Percentiles rank a stretch among this genome's conserved stretches.
Evolutionary conservation across 2,888 invertebrate species (phyloP).

Genomic region (Meiosimyza platycephala): DNA sequence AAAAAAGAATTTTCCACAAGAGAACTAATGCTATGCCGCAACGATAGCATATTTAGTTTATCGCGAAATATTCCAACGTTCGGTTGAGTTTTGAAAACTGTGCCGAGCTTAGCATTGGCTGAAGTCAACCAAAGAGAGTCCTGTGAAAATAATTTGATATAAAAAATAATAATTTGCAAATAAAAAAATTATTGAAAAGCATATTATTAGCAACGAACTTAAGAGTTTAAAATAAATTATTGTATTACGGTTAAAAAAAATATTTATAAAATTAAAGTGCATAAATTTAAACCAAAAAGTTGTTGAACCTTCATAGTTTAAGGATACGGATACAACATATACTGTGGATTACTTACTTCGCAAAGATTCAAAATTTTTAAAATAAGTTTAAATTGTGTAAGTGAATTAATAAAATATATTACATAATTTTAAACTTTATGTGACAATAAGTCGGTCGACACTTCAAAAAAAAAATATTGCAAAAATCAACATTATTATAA

Average conservation of each 20-base stretch:
- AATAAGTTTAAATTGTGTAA: too few species aligned
- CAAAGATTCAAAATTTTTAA: too few species aligned
- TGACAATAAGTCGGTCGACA: slow-evolving; percentile 38
- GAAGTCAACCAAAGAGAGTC: neutral
- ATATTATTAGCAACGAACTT: too few species aligned
- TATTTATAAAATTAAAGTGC: neutral
- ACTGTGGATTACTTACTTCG: too few species aligned
- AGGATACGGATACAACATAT: too few species aligned
- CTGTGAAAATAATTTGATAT: slow-evolving; percentile 3
- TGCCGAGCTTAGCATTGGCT: neutral
- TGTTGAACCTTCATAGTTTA: too few species aligned
- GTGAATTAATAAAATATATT: slow-evolving; percentile 26
- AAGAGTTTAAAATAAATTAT: too few species aligned
- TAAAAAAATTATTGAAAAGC: neutral
- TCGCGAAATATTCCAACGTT: slow-evolving; percentile 63
- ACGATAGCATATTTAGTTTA: slow-evolving; percentile 55
- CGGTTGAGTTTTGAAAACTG: slow-evolving; percentile 55
- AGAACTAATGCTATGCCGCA: slow-evolving; percentile 27
- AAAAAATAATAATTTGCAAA: neutral
- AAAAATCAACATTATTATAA: neutral
- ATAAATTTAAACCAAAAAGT: neutral
- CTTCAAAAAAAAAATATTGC: neutral
- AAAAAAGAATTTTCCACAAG: slow-evolving; percentile 34
- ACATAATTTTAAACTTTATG: slow-evolving; percentile 36
- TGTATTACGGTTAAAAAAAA: slow-evolving; percentile 30